Evolutionary conservation across 2,113 vertebrate species (phyloP), one percentile per base, ranked within the genome.

Genomic region (Hemicordylus capensis): DNA sequence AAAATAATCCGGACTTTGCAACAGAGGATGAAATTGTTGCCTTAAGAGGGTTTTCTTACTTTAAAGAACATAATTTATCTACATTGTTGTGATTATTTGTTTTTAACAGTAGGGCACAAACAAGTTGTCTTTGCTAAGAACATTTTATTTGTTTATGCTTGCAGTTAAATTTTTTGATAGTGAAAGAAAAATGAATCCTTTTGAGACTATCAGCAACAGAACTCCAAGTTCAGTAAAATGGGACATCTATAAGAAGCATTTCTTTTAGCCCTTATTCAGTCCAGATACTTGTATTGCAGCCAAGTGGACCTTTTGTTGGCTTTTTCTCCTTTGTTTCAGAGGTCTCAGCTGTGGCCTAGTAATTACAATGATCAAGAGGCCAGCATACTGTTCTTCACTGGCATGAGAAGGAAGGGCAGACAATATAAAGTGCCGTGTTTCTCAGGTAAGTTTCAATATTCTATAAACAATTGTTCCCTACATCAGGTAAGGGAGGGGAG

Each of bases 81-180:
- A 64, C 79, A 19, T 81, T 12, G 89, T 90, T 88, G 42, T 81
- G 54, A 31, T 44, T 83, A 46, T 76, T 93, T 89, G 46, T 85
- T 83, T 64, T 91, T 88, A 89, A 92, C 75, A 66, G 85, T 4
- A 11, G 39, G 80, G 17, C 17, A 2, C 54, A 24, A 73, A 69
- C 67, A 86, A 31, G 1, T 59, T 89, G 24, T 56, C 5, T 73
- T 81, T 63, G 7, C 42, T 39, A 88, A 85, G 39, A 90, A 83
- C 44, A 31, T 90, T 10, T 59, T 0, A 44, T 85, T 90, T 90
- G 67, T 37, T 76, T n/a, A 24, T 64, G 31, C n/a, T 34, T 81
- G 89, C 80, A 87, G 87, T 51, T 76, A 85, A 63, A 28, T 75
- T 7, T 12, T 73, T 12, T 20, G 72, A 22, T 48, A 66, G 15